A percentile compares a stretch with the other conserved stretches of the same genome.
Conservation (phyloP, 2,797 vertebrate species). For the Kryptolebias ocellatus region DNA sequence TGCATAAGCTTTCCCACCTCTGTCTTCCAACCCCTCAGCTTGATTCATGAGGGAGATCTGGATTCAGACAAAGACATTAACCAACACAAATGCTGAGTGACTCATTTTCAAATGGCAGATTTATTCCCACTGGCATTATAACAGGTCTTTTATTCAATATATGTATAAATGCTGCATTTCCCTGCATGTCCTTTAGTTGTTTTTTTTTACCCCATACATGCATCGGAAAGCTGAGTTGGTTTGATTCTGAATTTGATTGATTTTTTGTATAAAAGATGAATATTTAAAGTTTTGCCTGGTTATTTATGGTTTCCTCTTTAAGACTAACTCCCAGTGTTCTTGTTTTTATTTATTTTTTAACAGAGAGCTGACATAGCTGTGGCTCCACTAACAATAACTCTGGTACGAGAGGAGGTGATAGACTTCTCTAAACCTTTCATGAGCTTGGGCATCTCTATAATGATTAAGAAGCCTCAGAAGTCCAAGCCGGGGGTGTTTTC, state of each 20-base stretch:
- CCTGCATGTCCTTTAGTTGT: slow-evolving; percentile 10
- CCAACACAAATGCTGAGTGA: slow-evolving; percentile 70
- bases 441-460: slow-evolving; percentile 99
- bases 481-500: slow-evolving; percentile 98
- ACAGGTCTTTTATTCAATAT: slow-evolving; percentile 34
- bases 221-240: slow-evolving; percentile 33
- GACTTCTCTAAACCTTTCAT: slow-evolving; percentile 99
- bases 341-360: slow-evolving; percentile 75
- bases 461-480: slow-evolving; percentile 99
- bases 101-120: slow-evolving; percentile 70
- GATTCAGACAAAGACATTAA: slow-evolving; percentile 71
- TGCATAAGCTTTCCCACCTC: slow-evolving; percentile 70
- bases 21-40: slow-evolving; percentile 58
- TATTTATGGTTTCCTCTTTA: slow-evolving; percentile 30
- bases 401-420: slow-evolving; percentile 99
- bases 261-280: slow-evolving; percentile 18
- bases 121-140: slow-evolving; percentile 40
- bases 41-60: slow-evolving; percentile 70
- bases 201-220: slow-evolving; percentile 42
- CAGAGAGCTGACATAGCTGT: slow-evolving; percentile 99
- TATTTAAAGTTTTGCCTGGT: slow-evolving; percentile 26
- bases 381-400: slow-evolving; percentile 96
- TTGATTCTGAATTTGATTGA: slow-evolving; percentile 29
- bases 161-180: slow-evolving; percentile 39
- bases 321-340: slow-evolving; percentile 69